These are phyloP conservation scores for Dendrolimus kikuchii DNA, from an alignment of 1,140 invertebrate genomes.

Conservation along the genomic window DNA sequence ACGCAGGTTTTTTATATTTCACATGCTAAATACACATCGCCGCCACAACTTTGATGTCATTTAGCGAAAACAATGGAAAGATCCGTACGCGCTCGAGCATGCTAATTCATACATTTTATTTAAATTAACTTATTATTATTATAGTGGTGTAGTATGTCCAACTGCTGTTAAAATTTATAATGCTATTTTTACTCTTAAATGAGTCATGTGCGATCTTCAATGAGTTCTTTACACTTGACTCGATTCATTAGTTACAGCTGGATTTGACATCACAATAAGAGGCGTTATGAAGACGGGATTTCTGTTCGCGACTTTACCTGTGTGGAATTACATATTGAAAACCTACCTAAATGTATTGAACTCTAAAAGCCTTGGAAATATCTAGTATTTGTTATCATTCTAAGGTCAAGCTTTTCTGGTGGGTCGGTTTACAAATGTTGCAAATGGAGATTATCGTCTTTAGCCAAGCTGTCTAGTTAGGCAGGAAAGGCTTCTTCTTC, in stretches of 20 bases:
- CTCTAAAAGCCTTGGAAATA: no score
- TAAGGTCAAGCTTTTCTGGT: no score
- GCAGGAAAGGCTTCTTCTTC: no score
- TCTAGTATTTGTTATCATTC: no score
- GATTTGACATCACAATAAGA: constrained; percentile 19
- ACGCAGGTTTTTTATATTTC: constrained; percentile 52
- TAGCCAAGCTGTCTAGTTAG: no score
- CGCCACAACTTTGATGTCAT: constrained; percentile 68
- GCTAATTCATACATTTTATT: constrained; percentile 62
- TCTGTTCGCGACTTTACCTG: no score
- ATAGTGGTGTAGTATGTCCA: constrained; percentile 43
- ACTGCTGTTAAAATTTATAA: constrained; percentile 59
- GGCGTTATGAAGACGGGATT: constrained; percentile 26
- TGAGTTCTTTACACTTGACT: constrained; percentile 36
- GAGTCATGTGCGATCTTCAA: constrained; percentile 47
- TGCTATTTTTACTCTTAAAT: constrained; percentile 61
- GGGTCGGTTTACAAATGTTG: no score
- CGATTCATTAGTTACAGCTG: constrained; percentile 29
- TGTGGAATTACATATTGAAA: no score
- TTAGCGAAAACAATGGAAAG: constrained; percentile 71
- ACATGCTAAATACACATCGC: constrained; percentile 60
- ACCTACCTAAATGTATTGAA: no score
- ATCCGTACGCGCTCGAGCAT: constrained; percentile 46
- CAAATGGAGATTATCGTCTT: no score
- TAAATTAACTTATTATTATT: constrained; percentile 68